Percentiles rank a stretch among this genome's conserved stretches.
These are phyloP conservation scores for Drosophila meridiana DNA, from an alignment of 2,888 invertebrate species.

Conservation along the genomic window DNA sequence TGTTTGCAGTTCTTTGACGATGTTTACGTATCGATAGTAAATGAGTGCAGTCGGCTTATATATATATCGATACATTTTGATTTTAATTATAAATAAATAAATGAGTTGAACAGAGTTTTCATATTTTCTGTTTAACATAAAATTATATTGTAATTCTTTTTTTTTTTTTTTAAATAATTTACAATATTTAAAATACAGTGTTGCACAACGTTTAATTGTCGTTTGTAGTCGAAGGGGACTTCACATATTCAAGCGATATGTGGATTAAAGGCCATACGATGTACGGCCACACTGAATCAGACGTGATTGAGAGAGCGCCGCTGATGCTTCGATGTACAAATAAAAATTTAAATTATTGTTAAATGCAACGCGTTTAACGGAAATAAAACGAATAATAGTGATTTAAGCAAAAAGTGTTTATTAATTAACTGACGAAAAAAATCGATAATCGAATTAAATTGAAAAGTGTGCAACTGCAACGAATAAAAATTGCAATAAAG, in stretches of 20 bases:
- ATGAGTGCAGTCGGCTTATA: not conserved
- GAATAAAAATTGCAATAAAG: constrained; percentile 39
- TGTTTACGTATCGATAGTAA: constrained; percentile 18
- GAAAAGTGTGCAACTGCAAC: constrained; percentile 26
- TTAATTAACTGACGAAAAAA: constrained; percentile 13
- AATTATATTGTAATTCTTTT: not conserved
- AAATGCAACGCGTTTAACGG: constrained; percentile 61
- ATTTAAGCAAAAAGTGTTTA: constrained; percentile 37
- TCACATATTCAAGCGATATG: not conserved
- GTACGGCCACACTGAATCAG: constrained; percentile 46
- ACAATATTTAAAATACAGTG: constrained; percentile 11
- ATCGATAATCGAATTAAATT: constrained; percentile 2
- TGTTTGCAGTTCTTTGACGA: not conserved
- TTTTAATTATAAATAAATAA: not conserved
- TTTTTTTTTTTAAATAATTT: too few species aligned
- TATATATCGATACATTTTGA: constrained; percentile 6
- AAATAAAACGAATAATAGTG: constrained; percentile 35
- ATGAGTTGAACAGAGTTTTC: not conserved
- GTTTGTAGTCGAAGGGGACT: not conserved
- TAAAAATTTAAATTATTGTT: constrained; percentile 61
- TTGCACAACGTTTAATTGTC: not conserved
- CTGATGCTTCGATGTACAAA: constrained; percentile 58
- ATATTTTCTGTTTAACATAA: not conserved
- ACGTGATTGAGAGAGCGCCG: constrained; percentile 56
- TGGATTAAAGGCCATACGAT: not conserved